A percentile compares a stretch with the other conserved stretches of the same genome.
phyloP scores from a whole-genome alignment of 1,140 invertebrate species.

The Patella vulgata region DNA sequence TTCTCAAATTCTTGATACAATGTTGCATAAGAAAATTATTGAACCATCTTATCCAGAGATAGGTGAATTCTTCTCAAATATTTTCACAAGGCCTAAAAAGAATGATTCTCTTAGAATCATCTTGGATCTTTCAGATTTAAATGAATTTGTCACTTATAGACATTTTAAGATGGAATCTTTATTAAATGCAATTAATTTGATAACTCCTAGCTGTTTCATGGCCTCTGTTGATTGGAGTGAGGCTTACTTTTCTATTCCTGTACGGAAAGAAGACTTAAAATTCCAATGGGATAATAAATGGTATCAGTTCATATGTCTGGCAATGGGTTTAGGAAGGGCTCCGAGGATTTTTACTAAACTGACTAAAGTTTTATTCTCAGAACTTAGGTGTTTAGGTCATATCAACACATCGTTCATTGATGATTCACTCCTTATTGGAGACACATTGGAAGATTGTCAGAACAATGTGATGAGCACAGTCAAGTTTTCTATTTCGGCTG shows the following conservation, averaged over 20 bases:
- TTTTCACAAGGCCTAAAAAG: constrained; percentile 38
- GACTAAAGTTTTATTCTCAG: constrained; percentile 17
- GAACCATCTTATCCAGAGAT: no score
- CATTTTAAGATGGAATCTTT: constrained; percentile 49
- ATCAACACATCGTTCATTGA: constrained; percentile 12
- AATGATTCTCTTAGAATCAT: constrained; percentile 34
- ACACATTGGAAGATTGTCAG: background rate
- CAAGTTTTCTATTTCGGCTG: background rate
- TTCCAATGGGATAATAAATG: constrained; percentile 24
- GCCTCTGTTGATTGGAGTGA: constrained; percentile 34
- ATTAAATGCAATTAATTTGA: constrained; percentile 19
- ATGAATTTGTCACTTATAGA: constrained; percentile 29
- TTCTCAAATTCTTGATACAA: no score
- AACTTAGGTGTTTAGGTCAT: constrained; percentile 9
- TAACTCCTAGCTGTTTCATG: constrained; percentile 34
- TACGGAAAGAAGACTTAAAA: constrained; percentile 18
- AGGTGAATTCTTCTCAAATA: constrained; percentile 30
- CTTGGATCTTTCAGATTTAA: constrained; percentile 35
- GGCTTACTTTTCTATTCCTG: constrained; percentile 30
- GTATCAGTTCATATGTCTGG: constrained; percentile 33
- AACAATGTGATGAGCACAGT: background rate
- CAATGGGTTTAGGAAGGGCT: constrained; percentile 24
- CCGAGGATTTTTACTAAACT: constrained; percentile 25
- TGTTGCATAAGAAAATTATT: no score
- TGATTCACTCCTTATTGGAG: constrained; percentile 4